Conservation (phyloP, 2,113 vertebrate genomes). For the Tauraco erythrolophus region DNA sequence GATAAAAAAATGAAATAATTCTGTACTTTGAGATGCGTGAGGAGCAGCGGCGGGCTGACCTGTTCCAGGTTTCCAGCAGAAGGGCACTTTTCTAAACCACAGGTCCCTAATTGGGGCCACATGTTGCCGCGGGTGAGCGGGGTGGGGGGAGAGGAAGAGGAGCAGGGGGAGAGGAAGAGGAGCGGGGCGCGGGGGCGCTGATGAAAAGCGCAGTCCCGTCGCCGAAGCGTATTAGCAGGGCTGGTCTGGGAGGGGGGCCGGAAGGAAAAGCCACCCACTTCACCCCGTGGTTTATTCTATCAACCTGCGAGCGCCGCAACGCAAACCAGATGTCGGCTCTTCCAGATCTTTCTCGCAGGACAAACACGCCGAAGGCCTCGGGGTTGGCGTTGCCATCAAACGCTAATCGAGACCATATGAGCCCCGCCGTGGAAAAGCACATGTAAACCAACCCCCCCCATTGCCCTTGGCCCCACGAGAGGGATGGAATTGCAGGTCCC, state of each 20-base stretch:
- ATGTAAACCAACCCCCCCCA: slow-evolving; percentile 44
- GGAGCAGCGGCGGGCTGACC: slow-evolving; percentile 40
- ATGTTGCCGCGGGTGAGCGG: slow-evolving; percentile 70
- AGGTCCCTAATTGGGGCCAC: slow-evolving; percentile 83
- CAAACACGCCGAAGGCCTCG: slow-evolving; percentile 80
- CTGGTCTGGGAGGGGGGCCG: slow-evolving; percentile 81
- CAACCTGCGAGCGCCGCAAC: slow-evolving; percentile 94
- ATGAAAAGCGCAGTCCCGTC: slow-evolving; percentile 80
- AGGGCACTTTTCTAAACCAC: slow-evolving; percentile 68
- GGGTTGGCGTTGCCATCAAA: slow-evolving; percentile 86
- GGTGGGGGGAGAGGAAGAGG: too few species aligned
- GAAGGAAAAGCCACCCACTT: slow-evolving; percentile 95
- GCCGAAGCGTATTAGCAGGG: slow-evolving; percentile 76
- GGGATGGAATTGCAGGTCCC: slow-evolving; percentile 79
- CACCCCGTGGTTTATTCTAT: slow-evolving; percentile 88
- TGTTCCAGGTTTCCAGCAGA: slow-evolving; percentile 64
- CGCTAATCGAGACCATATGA: slow-evolving; percentile 93
- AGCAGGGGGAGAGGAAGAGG: slow-evolving; percentile 30
- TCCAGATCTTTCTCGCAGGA: slow-evolving; percentile 86
- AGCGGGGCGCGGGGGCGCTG: slow-evolving; percentile 56
- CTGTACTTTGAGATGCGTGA: not conserved
- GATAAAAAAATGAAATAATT: not conserved
- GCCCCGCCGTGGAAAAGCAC: slow-evolving; percentile 67
- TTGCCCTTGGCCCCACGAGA: slow-evolving; percentile 71
- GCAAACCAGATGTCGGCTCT: slow-evolving; percentile 88